A percentile compares a stretch with the other conserved stretches of the same genome.
These are phyloP conservation scores for Peromyscus polionotus DNA, from an alignment of 2,113 vertebrate genomes.

Conservation along the genomic window DNA sequence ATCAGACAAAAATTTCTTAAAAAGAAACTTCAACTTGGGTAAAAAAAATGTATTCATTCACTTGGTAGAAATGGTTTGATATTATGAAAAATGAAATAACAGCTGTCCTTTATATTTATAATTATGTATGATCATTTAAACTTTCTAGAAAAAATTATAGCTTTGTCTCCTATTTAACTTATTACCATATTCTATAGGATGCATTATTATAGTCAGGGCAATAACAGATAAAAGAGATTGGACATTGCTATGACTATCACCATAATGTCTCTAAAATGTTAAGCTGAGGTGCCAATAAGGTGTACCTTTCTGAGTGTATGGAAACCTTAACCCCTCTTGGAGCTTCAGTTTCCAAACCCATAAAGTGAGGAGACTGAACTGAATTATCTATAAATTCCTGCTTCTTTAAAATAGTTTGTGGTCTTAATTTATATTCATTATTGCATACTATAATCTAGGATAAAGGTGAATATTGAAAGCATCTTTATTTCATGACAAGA, in stretches of 20 bases:
- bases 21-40: neutral
- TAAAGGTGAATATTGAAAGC: constrained; percentile 25
- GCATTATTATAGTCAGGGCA: neutral
- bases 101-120: neutral
- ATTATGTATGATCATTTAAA: neutral
- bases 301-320: neutral
- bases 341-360: neutral
- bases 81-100: neutral
- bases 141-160: neutral
- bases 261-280: constrained; percentile 26
- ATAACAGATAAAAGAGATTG: neutral
- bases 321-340: neutral
- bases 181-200: constrained; percentile 41
- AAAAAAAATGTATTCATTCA: neutral
- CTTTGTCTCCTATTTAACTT: neutral
- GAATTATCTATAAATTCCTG: neutral
- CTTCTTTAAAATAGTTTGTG: neutral
- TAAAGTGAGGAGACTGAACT: neutral
- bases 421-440: constrained; percentile 2
- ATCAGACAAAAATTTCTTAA: neutral
- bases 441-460: neutral
- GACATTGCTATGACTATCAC: neutral
- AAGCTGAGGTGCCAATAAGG: neutral
- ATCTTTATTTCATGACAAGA: neutral
- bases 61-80: neutral